These are phyloP conservation scores for Peromyscus nudipes DNA, from an alignment of 2,797 vertebrate genomes.

Conservation along the genomic window DNA sequence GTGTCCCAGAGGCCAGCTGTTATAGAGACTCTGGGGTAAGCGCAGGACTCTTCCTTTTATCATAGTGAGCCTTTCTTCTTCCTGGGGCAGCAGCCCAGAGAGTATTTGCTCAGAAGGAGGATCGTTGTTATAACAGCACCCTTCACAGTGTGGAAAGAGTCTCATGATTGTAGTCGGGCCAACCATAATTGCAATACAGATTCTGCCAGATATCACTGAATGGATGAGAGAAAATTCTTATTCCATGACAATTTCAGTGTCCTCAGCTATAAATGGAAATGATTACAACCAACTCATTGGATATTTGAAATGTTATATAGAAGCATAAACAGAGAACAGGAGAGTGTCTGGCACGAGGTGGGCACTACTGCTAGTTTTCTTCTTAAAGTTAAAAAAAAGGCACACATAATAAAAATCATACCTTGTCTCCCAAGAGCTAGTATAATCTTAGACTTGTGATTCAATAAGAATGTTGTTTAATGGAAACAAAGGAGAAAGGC, in stretches of 20 bases:
- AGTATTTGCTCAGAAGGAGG: not conserved
- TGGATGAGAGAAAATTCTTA: slow-evolving; percentile 17
- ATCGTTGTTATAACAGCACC: not conserved
- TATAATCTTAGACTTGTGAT: not conserved
- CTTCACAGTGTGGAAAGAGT: not conserved
- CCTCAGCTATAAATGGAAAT: not conserved
- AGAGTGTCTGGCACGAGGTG: not conserved
- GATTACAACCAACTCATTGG: not conserved
- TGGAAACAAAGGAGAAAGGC: not conserved
- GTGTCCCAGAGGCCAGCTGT: not conserved
- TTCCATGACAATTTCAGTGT: not conserved
- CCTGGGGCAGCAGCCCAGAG: not conserved
- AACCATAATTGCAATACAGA: not conserved
- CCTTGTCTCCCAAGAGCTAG: not conserved
- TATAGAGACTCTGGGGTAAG: not conserved
- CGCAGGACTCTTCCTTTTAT: not conserved
- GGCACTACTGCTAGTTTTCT: not conserved
- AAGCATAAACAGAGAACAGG: not conserved
- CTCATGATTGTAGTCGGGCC: not conserved
- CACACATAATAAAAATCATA: no score
- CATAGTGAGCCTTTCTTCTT: not conserved
- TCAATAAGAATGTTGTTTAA: not conserved
- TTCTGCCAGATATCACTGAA: not conserved
- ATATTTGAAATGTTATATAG: not conserved
- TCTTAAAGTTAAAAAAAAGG: not conserved